Evolutionary conservation across 1,140 invertebrate genomes (phyloP), one percentile per base, ranked within the genome.

Genomic region (Scylla paramamosain): DNA sequence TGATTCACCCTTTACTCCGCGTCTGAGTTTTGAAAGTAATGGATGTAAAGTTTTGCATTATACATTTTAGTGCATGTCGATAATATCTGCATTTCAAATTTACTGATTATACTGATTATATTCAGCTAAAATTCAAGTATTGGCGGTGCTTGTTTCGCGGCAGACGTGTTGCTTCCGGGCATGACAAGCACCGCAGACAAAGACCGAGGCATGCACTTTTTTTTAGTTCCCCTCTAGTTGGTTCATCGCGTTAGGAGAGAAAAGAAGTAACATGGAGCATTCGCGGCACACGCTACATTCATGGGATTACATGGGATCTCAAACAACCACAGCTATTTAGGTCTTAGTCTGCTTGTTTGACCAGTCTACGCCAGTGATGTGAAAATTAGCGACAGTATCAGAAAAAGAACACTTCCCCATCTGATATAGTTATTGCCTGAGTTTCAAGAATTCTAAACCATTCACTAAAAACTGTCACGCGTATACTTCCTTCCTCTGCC

Each of bases 121-220:
- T 77, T 77, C 67, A 77, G 67, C 67, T 77, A 77, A n/a, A n/a
- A 77, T n/a, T 77, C 16, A 77, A 77, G 67, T 77, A n/a, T 77
- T 77, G 67, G 67, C 25, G 6, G 67, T n/a, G 67, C 67, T n/a
- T 77, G 67, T 77, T n/a, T n/a, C n/a, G 67, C n/a, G 67, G 20
- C 20, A n/a, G 20, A 77, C 67, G 67, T 77, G 20, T n/a, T 12
- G 67, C 67, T 7, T 3, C 12, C 12, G 67, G 67, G 67, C 67
- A n/a, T n/a, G 67, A n/a, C 67, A n/a, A 20, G 67, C 67, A 77
- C 1, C n/a, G 20, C 67, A 77, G 67, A 77, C 67, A 77, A n/a
- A n/a, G n/a, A 77, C 52, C 52, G 52, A 59, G 52, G 52, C 67
- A 77, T 77, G 4, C 67, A n/a, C 39, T n/a, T 1, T 77, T 77